phyloP scores from a whole-genome alignment of 2,888 invertebrate species.

The Bruchidius siliquastri region DNA sequence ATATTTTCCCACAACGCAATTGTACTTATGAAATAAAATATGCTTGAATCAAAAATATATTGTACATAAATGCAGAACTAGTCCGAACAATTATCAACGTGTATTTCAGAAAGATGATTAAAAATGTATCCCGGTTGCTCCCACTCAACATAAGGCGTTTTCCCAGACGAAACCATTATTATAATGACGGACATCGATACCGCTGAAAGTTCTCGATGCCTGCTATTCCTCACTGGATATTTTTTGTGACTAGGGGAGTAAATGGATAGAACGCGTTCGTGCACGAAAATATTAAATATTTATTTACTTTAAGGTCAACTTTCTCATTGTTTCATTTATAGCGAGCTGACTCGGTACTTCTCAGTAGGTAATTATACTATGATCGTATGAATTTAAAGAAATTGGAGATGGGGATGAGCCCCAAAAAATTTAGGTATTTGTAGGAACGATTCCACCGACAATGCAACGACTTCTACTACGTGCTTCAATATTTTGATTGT shows the following conservation, averaged over 20 bases:
- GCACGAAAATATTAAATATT: background rate
- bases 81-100: background rate
- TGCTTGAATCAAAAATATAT: too few species aligned
- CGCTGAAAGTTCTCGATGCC: constrained; percentile 28
- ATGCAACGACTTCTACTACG: too few species aligned
- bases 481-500: too few species aligned
- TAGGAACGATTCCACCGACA: too few species aligned
- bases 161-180: constrained; percentile 25
- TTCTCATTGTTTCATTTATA: background rate
- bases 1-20: too few species aligned
- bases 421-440: too few species aligned
- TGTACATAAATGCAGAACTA: too few species aligned
- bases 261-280: background rate
- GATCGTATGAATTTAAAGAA: too few species aligned
- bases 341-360: too few species aligned
- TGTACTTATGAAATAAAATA: too few species aligned
- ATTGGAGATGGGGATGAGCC: too few species aligned
- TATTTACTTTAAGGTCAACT: background rate
- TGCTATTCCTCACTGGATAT: constrained; percentile 26
- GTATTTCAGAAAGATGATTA: background rate
- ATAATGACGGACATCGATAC: constrained; percentile 37
- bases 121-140: background rate
- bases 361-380: too few species aligned
- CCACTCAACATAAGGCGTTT: background rate
- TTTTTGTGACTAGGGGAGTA: background rate